Evolutionary conservation across 1,140 invertebrate species (phyloP).

Genomic region (Drosophila tristis): DNA sequence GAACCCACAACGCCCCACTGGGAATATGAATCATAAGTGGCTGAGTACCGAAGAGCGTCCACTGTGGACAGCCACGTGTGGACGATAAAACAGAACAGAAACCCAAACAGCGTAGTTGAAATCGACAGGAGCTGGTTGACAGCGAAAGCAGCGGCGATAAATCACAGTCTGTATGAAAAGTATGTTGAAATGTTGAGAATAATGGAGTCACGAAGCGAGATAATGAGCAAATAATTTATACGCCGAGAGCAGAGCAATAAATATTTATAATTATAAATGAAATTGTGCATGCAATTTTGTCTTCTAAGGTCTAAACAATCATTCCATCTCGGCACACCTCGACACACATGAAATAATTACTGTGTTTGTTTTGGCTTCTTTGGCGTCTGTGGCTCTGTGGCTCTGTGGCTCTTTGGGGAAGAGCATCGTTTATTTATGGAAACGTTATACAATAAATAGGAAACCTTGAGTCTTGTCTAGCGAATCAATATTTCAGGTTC

Average conservation of each 20-base stretch:
- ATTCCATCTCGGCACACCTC: neutral
- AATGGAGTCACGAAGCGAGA: slow-evolving; percentile 1
- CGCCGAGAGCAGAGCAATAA: slow-evolving; percentile 20
- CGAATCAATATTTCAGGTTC: slow-evolving; percentile 21
- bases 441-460: slow-evolving; percentile 15
- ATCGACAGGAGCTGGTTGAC: neutral
- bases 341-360: slow-evolving; percentile 23
- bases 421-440: slow-evolving; percentile 1
- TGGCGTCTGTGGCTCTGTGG: neutral
- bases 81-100: slow-evolving; percentile 39
- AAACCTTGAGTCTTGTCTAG: slow-evolving; percentile 25
- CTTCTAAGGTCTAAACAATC: slow-evolving; percentile 32
- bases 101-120: slow-evolving; percentile 37
- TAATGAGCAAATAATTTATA: slow-evolving; percentile 45
- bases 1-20: slow-evolving; percentile 18
- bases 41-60: neutral
- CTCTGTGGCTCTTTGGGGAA: no score
- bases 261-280: slow-evolving; percentile 26
- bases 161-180: neutral
- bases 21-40: neutral
- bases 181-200: neutral
- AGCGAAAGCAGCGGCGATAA: slow-evolving; percentile 1
- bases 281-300: slow-evolving; percentile 1
- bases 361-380: no score
- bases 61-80: slow-evolving; percentile 3